phyloP scores from a whole-genome alignment of 2,797 vertebrate species.

The Carcharodon carcharias region DNA sequence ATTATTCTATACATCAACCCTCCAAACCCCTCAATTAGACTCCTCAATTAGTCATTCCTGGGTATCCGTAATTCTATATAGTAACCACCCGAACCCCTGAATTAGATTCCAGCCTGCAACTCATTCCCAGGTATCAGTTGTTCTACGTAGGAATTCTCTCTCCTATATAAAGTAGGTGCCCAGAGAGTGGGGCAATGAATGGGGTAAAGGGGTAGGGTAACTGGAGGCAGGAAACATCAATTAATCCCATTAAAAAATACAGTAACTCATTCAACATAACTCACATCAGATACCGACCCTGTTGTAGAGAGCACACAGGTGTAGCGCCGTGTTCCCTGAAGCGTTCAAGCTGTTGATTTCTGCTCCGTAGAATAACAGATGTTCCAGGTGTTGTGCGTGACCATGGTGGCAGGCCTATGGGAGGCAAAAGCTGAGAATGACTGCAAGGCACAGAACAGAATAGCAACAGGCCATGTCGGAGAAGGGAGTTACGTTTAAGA shows the following conservation, averaged over 20 bases:
- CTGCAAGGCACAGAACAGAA: not conserved
- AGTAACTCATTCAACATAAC: constrained; percentile 35
- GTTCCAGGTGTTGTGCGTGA: constrained; percentile 83
- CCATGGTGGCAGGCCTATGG: constrained; percentile 81
- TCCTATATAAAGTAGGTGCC: not conserved
- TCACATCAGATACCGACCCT: constrained; percentile 59
- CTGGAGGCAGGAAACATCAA: not conserved
- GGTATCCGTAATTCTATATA: not conserved
- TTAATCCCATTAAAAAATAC: not conserved
- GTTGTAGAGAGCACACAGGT: constrained; percentile 89
- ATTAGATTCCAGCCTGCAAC: not conserved
- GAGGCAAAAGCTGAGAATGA: not conserved
- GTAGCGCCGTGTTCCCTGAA: constrained; percentile 87
- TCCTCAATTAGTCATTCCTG: not conserved
- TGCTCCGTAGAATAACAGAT: constrained; percentile 84
- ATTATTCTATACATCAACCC: not conserved
- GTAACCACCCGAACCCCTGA: not conserved
- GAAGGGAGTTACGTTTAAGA: no score
- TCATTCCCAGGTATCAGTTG: not conserved
- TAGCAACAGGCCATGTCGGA: not conserved
- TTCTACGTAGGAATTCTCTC: not conserved
- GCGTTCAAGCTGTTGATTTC: constrained; percentile 83
- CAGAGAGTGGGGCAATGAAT: not conserved
- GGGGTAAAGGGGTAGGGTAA: not conserved
- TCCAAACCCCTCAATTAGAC: not conserved